A percentile compares a stretch with the other conserved stretches of the same genome.
phyloP scores from a whole-genome alignment of 2,888 invertebrate species.

The Apoda limacodes region DNA sequence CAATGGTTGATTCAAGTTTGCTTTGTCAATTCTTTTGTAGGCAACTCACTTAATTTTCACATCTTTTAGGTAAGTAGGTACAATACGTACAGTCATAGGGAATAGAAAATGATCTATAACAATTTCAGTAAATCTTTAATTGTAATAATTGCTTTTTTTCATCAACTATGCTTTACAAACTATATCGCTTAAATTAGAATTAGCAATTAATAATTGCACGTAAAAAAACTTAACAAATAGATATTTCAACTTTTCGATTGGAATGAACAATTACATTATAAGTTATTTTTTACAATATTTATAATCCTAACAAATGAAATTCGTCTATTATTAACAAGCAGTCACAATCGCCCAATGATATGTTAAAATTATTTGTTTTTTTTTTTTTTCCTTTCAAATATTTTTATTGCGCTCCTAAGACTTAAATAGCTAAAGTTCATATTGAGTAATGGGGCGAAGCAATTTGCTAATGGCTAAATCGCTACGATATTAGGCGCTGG shows the following conservation, averaged over 20 bases:
- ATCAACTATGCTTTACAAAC: conserved; percentile 69
- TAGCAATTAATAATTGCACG: conserved; percentile 72
- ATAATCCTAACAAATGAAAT: conserved; percentile 61
- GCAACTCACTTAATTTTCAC: too few relatives aligned
- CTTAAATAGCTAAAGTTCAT: too few relatives aligned
- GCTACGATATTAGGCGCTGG: too few relatives aligned
- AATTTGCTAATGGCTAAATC: too few relatives aligned
- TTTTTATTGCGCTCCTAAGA: conserved; percentile 63
- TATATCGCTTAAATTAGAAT: conserved; percentile 68
- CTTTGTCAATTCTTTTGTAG: too few relatives aligned
- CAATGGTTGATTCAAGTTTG: too few relatives aligned
- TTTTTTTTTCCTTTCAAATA: too few relatives aligned
- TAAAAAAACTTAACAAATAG: conserved; percentile 71
- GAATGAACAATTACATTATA: conserved; percentile 67
- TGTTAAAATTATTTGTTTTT: conserved; percentile 61
- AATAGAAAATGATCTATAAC: conserved; percentile 30
- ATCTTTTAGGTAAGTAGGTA: too few relatives aligned
- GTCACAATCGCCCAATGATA: conserved; percentile 72
- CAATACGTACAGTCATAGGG: too few relatives aligned
- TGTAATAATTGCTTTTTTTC: conserved; percentile 68
- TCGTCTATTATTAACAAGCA: conserved; percentile 60
- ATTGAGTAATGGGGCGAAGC: too few relatives aligned
- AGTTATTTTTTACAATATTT: conserved; percentile 61
- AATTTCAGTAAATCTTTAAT: conserved; percentile 66
- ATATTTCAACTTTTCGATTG: conserved; percentile 68